A percentile compares a stretch with the other conserved stretches of the same genome.
Conservation (phyloP, 2,888 invertebrate genomes). For the Diloba caeruleocephala region DNA sequence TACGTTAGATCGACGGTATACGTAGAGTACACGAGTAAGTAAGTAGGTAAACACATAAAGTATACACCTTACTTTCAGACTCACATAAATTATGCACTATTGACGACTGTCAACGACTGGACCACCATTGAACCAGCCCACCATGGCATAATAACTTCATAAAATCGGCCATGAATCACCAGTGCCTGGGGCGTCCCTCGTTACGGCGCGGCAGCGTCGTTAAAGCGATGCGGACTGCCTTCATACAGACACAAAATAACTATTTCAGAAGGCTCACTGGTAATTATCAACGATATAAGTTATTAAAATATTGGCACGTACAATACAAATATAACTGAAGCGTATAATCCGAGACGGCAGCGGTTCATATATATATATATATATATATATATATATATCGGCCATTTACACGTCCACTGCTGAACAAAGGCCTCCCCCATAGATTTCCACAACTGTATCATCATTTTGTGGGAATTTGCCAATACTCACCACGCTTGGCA, state of each 20-base stretch:
- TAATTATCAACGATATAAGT: background rate
- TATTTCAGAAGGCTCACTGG: slow-evolving; percentile 16
- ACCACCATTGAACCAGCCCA: slow-evolving; percentile 42
- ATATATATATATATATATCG: no score
- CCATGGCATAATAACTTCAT: slow-evolving; percentile 55
- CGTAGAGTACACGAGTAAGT: no score
- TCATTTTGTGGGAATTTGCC: no score
- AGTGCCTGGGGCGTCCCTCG: slow-evolving; percentile 60
- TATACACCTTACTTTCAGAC: background rate
- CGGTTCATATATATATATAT: no score
- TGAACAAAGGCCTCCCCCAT: no score
- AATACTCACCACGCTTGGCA: no score
- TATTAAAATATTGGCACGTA: background rate
- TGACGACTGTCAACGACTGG: slow-evolving; percentile 32
- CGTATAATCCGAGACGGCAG: no score
- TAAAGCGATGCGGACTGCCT: slow-evolving; percentile 53
- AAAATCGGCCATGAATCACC: slow-evolving; percentile 62
- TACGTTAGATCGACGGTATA: no score
- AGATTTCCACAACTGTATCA: no score
- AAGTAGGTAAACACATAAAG: background rate
- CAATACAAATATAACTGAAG: background rate
- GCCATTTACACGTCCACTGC: no score
- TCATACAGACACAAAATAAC: background rate
- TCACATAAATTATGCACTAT: slow-evolving; percentile 5
- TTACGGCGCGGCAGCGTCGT: slow-evolving; percentile 61